These are phyloP conservation scores for Mola mola DNA, from an alignment of 2,113 vertebrate species.

Conservation along the genomic window DNA sequence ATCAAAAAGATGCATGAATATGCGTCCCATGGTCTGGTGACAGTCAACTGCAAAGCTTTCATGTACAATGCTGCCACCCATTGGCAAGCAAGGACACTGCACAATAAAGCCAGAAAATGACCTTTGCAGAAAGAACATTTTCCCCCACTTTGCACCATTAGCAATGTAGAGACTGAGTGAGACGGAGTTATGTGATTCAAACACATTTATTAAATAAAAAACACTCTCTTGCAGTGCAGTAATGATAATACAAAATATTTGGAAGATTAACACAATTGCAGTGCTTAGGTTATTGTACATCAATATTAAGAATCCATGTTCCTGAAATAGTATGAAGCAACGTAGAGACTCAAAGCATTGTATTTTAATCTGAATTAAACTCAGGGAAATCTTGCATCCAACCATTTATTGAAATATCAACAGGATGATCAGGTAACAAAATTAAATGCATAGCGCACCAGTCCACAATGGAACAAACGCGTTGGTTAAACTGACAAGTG, in stretches of 20 bases:
- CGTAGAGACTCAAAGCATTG: constrained; percentile 1
- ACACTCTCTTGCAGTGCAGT: constrained; percentile 64
- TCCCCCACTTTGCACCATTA: neutral
- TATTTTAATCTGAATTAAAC: constrained; percentile 14
- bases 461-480: constrained; percentile 22
- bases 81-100: constrained; percentile 33
- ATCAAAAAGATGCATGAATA: too few species aligned
- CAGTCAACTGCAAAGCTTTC: constrained; percentile 7
- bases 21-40: neutral
- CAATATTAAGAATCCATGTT: constrained; percentile 47
- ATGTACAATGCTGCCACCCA: constrained; percentile 61
- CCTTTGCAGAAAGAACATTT: too few species aligned
- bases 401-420: constrained; percentile 16
- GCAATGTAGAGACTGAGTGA: neutral
- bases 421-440: constrained; percentile 16
- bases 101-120: too few species aligned
- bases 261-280: constrained; percentile 57
- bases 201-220: constrained; percentile 79
- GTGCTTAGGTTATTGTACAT: constrained; percentile 48
- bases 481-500: constrained; percentile 24
- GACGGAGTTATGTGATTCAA: constrained; percentile 33
- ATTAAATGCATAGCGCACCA: constrained; percentile 8
- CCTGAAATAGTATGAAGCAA: constrained; percentile 37
- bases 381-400: neutral
- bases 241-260: constrained; percentile 67